A percentile compares a stretch with the other conserved stretches of the same genome.
Conservation (phyloP, 2,797 vertebrate genomes). For the Lacerta viridis region DNA sequence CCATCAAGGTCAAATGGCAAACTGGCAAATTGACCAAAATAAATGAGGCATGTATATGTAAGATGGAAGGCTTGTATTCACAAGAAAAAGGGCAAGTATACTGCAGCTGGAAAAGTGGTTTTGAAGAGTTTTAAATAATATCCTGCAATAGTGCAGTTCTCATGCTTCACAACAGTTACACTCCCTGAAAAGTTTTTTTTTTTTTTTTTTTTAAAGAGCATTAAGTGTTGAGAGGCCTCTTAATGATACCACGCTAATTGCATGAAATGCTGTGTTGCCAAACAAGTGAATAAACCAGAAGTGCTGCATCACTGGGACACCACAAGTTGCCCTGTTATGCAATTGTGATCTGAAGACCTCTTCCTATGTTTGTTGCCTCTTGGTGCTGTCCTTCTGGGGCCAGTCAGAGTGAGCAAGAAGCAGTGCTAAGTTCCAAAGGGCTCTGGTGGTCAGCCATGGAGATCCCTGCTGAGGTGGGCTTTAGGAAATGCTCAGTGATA, state of each 20-base stretch:
- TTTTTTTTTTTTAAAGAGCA: background rate
- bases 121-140: conserved; percentile 9
- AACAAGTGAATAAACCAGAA: background rate
- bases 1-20: conserved; percentile 24
- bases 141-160: background rate
- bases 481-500: too few relatives aligned
- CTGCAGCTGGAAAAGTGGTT: conserved; percentile 25
- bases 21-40: conserved; percentile 33
- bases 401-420: too few relatives aligned
- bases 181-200: background rate
- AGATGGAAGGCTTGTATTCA: background rate
- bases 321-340: background rate
- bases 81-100: conserved; percentile 29
- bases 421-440: too few relatives aligned
- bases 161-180: background rate
- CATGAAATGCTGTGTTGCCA: background rate
- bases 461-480: too few relatives aligned
- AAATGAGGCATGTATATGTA: conserved; percentile 28
- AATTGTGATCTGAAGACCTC: background rate
- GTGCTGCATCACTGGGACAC: background rate
- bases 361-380: too few relatives aligned
- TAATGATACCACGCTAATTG: background rate
- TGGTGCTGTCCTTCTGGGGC: too few relatives aligned
- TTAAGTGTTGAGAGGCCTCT: background rate
- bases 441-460: too few relatives aligned